These are phyloP conservation scores for Myotis yumanensis DNA, from an alignment of 2,113 vertebrate species.

Conservation along the genomic window DNA sequence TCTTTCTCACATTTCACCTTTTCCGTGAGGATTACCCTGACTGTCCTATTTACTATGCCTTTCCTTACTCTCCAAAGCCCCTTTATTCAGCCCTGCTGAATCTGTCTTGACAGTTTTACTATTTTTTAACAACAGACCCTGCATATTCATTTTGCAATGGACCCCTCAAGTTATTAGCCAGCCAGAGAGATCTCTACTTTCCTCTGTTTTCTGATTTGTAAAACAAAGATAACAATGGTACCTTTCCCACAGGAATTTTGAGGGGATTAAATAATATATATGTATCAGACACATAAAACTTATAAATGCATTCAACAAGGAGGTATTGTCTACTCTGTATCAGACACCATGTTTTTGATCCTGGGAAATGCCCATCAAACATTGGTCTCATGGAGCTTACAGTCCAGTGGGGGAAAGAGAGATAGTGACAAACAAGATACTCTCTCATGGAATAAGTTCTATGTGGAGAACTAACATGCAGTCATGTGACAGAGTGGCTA, in stretches of 20 bases:
- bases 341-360: neutral
- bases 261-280: neutral
- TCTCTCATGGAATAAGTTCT: rapidly evolving
- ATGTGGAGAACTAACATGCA: neutral
- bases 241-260: neutral
- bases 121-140: neutral
- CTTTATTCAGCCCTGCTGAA: neutral
- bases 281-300: too few species aligned
- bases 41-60: neutral
- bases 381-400: neutral
- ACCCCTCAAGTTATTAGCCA: neutral
- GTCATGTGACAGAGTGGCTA: neutral
- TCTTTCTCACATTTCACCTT: neutral
- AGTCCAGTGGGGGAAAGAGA: neutral
- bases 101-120: neutral
- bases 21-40: neutral
- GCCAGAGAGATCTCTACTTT: neutral
- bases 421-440: neutral
- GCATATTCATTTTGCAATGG: neutral
- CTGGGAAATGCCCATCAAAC: neutral
- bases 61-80: neutral
- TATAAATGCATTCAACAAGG: neutral
- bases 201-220: neutral
- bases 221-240: neutral
- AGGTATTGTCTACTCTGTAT: too few species aligned